Base-by-base conservation (phyloP, 2,797 vertebrate genomes). In the Macropus fuliginosus region DNA sequence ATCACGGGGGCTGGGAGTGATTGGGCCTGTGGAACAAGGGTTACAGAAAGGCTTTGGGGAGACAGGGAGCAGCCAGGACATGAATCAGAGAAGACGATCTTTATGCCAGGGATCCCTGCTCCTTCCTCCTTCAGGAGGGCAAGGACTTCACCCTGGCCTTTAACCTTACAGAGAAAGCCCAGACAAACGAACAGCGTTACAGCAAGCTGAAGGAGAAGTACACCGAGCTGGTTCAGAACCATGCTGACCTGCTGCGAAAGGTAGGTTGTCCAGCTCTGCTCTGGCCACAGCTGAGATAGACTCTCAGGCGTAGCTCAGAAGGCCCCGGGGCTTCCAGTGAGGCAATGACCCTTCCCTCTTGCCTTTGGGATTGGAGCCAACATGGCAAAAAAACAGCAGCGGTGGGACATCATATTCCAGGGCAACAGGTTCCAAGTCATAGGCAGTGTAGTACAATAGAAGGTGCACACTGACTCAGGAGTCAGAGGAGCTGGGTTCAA, bases 151-250 rank as follows among this genome's bases (percentile, higher is more conserved):
- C 90, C 91, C 40, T 31, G 46, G 56, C 91, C 91, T 62, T 94
- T 96, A 50, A 54, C 55, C 0, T 91, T 92, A 29, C 98, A 99
- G 99, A 98, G 98, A 99, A 99, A 96, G 99, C 99, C 0, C 99
- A 99, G 97, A 99, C 99, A 96, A 99, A 99, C 0, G 99, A 99
- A 98, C 99, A 99, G 98, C 99, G 99, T 93, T 99, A 99, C 98
- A 99, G 99, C 98, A 99, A 99, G 98, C 99, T 99, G 91, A 99
- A 99, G 98, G 99, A 99, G 98, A 99, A 99, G 96, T 99, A 99
- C 98, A 99, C 99, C 0, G 99, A 99, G 98, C 99, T 99, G 97
- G 99, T 99, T 95, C 99, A 99, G 99, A 99, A 99, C 98, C 99
- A 99, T 0, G 99, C 99, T 0, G 99, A 99, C 96, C 99, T 99